These are phyloP conservation scores for Desoria tigrina DNA, from an alignment of 2,888 invertebrate species.

Conservation along the genomic window DNA sequence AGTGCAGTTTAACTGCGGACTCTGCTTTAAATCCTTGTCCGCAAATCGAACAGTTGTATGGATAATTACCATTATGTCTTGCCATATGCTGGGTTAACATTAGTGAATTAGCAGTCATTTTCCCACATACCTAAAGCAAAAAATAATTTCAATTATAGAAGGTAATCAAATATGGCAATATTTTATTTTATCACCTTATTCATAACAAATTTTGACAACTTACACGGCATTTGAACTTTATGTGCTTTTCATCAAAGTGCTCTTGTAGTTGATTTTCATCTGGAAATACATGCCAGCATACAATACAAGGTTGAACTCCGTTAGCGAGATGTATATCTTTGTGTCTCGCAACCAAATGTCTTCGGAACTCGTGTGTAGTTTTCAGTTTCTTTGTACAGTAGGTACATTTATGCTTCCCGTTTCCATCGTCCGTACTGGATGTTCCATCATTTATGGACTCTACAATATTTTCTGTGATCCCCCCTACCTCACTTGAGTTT, in stretches of 20 bases:
- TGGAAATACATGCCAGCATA: conserved; percentile 5
- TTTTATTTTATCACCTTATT: too few relatives aligned
- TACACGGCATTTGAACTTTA: conserved; percentile 7
- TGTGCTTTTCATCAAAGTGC: conserved; percentile 10
- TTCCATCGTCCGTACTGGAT: too few relatives aligned
- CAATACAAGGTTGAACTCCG: neutral
- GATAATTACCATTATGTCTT: neutral
- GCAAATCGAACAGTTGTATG: conserved; percentile 7
- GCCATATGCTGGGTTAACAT: conserved; percentile 1
- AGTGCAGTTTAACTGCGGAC: neutral
- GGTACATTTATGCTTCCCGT: neutral
- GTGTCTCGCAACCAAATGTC: conserved; percentile 4
- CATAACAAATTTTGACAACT: too few relatives aligned
- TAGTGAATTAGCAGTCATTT: neutral
- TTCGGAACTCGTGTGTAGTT: neutral
- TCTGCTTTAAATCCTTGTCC: neutral
- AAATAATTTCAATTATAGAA: neutral
- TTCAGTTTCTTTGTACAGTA: conserved; percentile 4
- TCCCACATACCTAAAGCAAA: neutral
- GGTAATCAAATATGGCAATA: neutral
- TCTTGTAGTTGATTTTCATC: neutral
- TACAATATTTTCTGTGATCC: too few relatives aligned
- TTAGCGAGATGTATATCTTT: neutral
- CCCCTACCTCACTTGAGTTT: too few relatives aligned
- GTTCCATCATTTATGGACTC: too few relatives aligned